These are phyloP conservation scores for Chloropsis hardwickii DNA, from an alignment of 2,113 vertebrate species.

Conservation along the genomic window DNA sequence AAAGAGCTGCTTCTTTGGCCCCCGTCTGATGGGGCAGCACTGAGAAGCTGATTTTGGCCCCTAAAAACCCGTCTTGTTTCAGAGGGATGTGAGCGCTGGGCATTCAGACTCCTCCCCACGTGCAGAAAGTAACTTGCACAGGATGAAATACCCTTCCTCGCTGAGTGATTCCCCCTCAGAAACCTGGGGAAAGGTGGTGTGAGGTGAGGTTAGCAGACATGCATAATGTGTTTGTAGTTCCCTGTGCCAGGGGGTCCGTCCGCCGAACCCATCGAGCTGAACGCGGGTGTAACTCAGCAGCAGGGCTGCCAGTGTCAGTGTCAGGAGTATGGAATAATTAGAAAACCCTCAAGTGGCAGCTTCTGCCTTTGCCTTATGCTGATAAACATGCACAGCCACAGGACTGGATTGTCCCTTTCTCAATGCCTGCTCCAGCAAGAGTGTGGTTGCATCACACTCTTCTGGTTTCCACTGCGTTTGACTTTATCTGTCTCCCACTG, in stretches of 20 bases:
- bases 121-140: accelerated
- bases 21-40: accelerated
- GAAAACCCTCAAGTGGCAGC: accelerated
- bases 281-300: accelerated
- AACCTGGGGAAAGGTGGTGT: accelerated
- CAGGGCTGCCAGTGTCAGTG: not conserved
- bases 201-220: accelerated
- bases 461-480: accelerated
- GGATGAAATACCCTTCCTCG: accelerated
- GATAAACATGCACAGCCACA: not conserved
- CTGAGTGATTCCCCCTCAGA: accelerated
- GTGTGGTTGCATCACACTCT: accelerated
- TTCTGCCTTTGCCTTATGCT: not conserved
- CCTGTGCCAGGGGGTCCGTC: accelerated
- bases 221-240: not conserved
- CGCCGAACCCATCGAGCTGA: accelerated
- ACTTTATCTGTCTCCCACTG: accelerated
- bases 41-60: not conserved
- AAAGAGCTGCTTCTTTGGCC: not conserved
- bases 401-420: not conserved
- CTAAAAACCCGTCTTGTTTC: accelerated
- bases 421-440: accelerated
- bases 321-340: accelerated
- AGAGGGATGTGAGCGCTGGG: no score
- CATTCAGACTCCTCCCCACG: not conserved